Percentiles rank a stretch among this genome's conserved stretches.
Evolutionary conservation across 1,140 invertebrate species (phyloP).

Genomic region (Anadara kagoshimensis): DNA sequence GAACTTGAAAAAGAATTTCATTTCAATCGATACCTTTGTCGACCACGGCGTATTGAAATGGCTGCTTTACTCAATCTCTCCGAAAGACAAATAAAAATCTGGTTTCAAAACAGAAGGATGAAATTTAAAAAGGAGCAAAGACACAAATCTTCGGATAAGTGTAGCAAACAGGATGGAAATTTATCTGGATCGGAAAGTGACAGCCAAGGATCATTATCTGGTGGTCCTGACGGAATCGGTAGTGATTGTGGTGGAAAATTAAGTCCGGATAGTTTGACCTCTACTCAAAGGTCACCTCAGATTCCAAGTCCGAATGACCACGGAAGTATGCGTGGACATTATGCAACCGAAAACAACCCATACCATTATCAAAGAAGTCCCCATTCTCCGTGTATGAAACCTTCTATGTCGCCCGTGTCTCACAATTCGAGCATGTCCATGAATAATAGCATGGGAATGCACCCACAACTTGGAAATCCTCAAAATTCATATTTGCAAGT

Average conservation of each 20-base stretch:
- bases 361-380: constrained; percentile 38
- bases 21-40: constrained; percentile 85
- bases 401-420: constrained; percentile 37
- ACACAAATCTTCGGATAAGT: constrained; percentile 81
- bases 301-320: constrained; percentile 44
- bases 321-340: constrained; percentile 21
- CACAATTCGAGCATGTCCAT: constrained; percentile 13
- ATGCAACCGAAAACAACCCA: constrained; percentile 27
- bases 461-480: constrained; percentile 32
- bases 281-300: constrained; percentile 33
- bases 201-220: constrained; percentile 52
- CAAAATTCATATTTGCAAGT: constrained; percentile 30
- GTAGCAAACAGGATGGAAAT: constrained; percentile 45
- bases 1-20: constrained; percentile 96
- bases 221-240: constrained; percentile 40
- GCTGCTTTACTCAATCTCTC: constrained; percentile 83
- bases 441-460: constrained; percentile 34
- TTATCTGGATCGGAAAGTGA: constrained; percentile 50
- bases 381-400: constrained; percentile 46
- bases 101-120: constrained; percentile 96
- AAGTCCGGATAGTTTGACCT: constrained; percentile 42
- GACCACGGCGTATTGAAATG: constrained; percentile 87
- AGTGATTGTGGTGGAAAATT: constrained; percentile 51
- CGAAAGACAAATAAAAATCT: constrained; percentile 94
- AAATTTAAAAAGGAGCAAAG: constrained; percentile 99